Evolutionary conservation across 2,888 invertebrate genomes (phyloP), one percentile per base, ranked within the genome.

Genomic region (Eupithecia tripunctaria): DNA sequence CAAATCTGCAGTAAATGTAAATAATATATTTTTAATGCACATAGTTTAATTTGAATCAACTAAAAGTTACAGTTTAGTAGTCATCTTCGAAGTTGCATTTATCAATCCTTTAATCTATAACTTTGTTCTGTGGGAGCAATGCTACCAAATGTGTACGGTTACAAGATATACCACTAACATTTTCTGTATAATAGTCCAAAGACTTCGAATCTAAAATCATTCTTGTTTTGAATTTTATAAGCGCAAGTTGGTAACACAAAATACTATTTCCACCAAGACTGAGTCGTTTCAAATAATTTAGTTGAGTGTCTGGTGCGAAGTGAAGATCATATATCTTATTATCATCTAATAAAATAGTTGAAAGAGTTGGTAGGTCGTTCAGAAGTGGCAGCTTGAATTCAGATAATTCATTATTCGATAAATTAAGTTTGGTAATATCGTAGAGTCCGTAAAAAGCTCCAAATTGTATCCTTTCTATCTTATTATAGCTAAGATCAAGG

Each of bases 401-500:
- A 18, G 18, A 18, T 51, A 74, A 38, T 36, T 18, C 1, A 60
- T 74, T 74, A 29, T 71, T 68, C 0, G 73, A 65, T 1, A 74
- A 60, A 62, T 74, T 27, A 1, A 74, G 29, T 3, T 29, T 47
- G 0, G 38, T 32, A n/a, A n/a, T 62, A 8, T 0, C 5, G n/a
- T 51, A 21, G 3, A 71, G 70, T 29, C 73, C 73, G 6, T 38
- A 38, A 10, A 74, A 29, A 25, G 65, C 43, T 32, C 73, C 73
- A n/a, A 60, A 74, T 29, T 64, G 59, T 18, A 74, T 65, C 21
- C 21, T 71, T 8, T 60, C 59, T 32, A 74, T 51, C 15, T 62
- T 70, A 60, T 74, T 74, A 27, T 51, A 10, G 15, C 73, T 70
- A 29, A 74, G 15, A 65, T 73, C 73, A n/a, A 73, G 62, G 18